Evolutionary conservation across 2,113 vertebrate genomes (phyloP).

Genomic region (Burhinus bistriatus): DNA sequence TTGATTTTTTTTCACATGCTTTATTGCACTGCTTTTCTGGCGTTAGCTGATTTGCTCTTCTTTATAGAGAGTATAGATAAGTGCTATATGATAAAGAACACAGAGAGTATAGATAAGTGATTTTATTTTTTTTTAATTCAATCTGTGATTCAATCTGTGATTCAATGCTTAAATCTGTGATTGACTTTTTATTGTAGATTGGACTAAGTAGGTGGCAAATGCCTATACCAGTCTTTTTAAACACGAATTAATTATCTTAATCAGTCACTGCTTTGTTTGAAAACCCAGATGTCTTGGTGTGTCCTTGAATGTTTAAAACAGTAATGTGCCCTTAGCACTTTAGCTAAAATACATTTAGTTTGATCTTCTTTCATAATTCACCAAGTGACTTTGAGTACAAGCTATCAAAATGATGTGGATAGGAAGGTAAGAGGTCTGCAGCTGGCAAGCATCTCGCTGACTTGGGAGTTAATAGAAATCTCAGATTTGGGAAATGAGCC

Average conservation of each 20-base stretch:
- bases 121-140: neutral
- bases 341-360: neutral
- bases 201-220: neutral
- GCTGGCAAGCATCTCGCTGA: neutral
- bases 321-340: neutral
- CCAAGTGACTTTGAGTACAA: neutral
- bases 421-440: neutral
- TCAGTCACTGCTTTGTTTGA: neutral
- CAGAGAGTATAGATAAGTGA: neutral
- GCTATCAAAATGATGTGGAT: neutral
- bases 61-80: neutral
- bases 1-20: neutral
- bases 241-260: neutral
- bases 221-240: neutral
- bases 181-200: neutral
- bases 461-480: neutral
- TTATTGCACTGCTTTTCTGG: neutral
- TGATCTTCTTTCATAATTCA: neutral
- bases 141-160: neutral
- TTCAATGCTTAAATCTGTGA: neutral
- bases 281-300: rapidly evolving
- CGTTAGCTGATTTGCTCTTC: neutral
- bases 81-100: neutral
- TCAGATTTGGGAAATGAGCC: neutral
- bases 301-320: neutral